Evolutionary conservation across 2,113 vertebrate genomes (phyloP).

Genomic region (Daboia siamensis): DNA sequence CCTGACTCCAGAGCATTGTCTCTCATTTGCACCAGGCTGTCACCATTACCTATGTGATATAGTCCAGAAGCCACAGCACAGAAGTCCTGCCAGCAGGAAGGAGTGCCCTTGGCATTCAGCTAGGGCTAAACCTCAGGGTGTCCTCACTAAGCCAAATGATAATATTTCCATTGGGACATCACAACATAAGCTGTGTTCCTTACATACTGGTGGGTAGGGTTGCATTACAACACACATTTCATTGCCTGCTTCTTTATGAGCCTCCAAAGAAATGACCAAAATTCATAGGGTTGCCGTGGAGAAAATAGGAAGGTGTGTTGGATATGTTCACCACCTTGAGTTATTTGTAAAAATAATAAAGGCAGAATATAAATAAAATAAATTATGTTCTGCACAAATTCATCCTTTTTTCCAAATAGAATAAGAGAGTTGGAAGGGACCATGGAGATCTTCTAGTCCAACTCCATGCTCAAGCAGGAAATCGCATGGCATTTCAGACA

Average conservation of each 20-base stretch:
- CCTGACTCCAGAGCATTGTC: background rate
- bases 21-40: background rate
- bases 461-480: no score
- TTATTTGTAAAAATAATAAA: no score
- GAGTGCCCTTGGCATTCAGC: background rate
- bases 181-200: background rate
- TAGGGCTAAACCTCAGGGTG: background rate
- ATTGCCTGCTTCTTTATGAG: background rate
- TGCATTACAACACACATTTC: conserved; percentile 7
- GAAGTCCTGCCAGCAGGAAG: background rate
- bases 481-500: background rate
- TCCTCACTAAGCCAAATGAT: background rate
- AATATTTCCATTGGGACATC: background rate
- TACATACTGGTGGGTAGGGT: background rate
- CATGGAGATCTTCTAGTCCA: no score
- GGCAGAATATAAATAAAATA: no score
- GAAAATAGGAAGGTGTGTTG: no score
- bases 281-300: background rate
- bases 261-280: conserved; percentile 45
- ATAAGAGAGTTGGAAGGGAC: background rate
- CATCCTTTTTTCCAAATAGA: conserved; percentile 42
- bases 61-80: background rate
- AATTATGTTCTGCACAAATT: conserved; percentile 36
- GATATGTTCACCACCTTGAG: no score
- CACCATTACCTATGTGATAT: background rate